These are phyloP conservation scores for Tragelaphus oryx DNA, from an alignment of 2,797 vertebrate genomes.

Conservation along the genomic window DNA sequence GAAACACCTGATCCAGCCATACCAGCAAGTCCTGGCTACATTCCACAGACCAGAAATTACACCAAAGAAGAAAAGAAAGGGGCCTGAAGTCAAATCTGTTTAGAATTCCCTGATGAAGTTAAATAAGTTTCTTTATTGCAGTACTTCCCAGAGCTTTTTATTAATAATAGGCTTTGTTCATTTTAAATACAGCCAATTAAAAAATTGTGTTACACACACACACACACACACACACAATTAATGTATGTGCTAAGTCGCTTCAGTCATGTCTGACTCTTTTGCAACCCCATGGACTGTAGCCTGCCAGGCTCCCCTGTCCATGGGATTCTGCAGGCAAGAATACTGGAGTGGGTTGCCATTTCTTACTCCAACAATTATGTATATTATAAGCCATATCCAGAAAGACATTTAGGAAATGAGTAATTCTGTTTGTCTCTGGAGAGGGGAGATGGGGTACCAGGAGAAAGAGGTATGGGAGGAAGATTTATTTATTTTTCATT, in stretches of 20 bases:
- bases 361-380: not conserved
- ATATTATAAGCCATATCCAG: not conserved
- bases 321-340: not conserved
- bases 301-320: not conserved
- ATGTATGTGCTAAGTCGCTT: not conserved
- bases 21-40: not conserved
- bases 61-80: not conserved
- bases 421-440: not conserved
- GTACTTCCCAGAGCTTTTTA: constrained; percentile 18
- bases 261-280: not conserved
- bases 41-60: not conserved
- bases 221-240: not conserved
- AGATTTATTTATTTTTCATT: constrained; percentile 3
- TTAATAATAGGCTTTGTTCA: not conserved
- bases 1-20: not conserved
- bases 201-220: not conserved
- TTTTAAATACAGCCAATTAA: constrained; percentile 4
- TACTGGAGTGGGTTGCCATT: not conserved
- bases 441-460: not conserved
- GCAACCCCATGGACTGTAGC: not conserved
- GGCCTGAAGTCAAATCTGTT: not conserved
- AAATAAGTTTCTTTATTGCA: not conserved
- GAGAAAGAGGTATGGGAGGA: not conserved
- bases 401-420: not conserved
- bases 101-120: not conserved